Evolutionary conservation across 1,140 invertebrate species (phyloP).

Genomic region (Neotoxoptera formosana): DNA sequence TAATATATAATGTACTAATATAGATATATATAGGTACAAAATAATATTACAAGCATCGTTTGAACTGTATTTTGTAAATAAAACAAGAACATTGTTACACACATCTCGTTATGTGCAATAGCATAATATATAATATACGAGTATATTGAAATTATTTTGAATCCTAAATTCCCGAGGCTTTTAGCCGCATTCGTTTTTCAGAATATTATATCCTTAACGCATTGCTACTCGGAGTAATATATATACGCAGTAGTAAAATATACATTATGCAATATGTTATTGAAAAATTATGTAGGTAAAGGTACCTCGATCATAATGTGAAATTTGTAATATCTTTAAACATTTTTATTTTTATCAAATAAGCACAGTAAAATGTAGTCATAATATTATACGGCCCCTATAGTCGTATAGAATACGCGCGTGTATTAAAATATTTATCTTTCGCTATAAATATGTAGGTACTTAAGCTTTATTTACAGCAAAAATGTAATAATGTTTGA

Average conservation of each 20-base stretch:
- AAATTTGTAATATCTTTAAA: conserved; percentile 4
- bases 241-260: background rate
- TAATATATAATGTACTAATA: background rate
- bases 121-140: background rate
- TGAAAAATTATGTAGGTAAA: conserved; percentile 21
- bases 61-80: background rate
- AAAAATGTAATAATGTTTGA: background rate
- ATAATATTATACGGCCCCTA: background rate
- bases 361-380: background rate
- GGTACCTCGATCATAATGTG: background rate
- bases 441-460: background rate
- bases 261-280: background rate
- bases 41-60: background rate
- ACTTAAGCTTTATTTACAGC: background rate
- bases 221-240: background rate
- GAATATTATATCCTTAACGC: background rate
- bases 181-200: background rate
- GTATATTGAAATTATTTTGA: background rate
- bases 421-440: background rate
- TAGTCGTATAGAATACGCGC: background rate
- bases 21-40: background rate
- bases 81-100: background rate
- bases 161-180: background rate
- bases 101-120: background rate
- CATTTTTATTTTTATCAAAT: background rate